Conservation (phyloP, 2,888 invertebrate genomes). For the Clunio marinus region DNA sequence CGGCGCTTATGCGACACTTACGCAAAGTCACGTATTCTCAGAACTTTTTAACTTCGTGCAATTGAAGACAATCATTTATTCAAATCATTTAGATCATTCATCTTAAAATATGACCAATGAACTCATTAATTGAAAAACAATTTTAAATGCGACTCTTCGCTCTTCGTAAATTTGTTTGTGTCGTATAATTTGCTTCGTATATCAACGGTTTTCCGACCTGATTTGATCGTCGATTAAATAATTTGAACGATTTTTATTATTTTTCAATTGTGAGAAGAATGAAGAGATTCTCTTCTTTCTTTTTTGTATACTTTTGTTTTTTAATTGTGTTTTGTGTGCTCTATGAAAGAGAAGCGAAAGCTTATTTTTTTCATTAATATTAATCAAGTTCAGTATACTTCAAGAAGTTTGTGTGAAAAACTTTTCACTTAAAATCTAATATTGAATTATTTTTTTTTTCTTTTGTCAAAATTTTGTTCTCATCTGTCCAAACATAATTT, state of each 20-base stretch:
- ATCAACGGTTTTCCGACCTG: slow-evolving; percentile 13
- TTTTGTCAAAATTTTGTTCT: not conserved
- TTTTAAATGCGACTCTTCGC: too few relatives aligned
- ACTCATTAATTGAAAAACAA: too few relatives aligned
- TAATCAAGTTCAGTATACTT: not conserved
- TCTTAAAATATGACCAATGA: too few relatives aligned
- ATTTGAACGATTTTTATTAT: slow-evolving; percentile 8
- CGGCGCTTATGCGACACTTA: too few relatives aligned
- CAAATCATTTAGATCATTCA: too few relatives aligned
- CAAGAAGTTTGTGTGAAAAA: not conserved
- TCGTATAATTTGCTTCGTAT: slow-evolving; percentile 24
- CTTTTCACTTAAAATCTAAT: not conserved
- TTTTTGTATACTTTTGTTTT: not conserved
- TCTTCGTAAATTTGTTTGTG: not conserved
- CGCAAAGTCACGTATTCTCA: too few relatives aligned
- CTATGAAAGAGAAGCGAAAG: slow-evolving; percentile 6
- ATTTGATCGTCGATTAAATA: not conserved
- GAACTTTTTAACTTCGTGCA: too few relatives aligned
- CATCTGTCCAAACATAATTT: too few relatives aligned
- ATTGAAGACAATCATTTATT: too few relatives aligned
- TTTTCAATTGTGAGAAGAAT: not conserved
- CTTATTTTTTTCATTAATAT: not conserved
- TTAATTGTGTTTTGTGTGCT: too few relatives aligned
- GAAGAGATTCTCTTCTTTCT: too few relatives aligned
- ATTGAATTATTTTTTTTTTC: too few relatives aligned